Evolutionary conservation across 1,140 invertebrate species (phyloP), one percentile per base, ranked within the genome.

Genomic region (Mesaphorura yosii): DNA sequence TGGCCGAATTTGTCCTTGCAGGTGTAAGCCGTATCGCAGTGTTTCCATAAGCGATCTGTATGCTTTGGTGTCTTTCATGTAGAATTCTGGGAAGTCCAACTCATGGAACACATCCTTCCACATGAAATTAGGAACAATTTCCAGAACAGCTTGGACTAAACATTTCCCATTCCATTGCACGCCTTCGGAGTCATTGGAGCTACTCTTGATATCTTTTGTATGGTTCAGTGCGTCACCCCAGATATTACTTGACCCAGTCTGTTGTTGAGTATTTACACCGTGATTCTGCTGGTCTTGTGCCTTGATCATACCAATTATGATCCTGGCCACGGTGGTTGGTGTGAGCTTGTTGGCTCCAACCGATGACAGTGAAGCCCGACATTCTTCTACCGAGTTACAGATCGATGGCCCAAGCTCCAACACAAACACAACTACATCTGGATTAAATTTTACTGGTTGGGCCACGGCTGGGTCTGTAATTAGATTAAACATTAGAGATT

Each of bases 71-170:
- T 92, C 88, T 64, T 86, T 83, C 1, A 97, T 76, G 14, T 87
- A 66, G 65, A 97, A 96, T 53, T 88, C 86, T 10, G 81, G 75
- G 69, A 95, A 86, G 68, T 98, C 93, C 27, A 95, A 69, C 67
- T 94, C 86, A 49, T 80, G 68, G 41, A 94, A 81, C 0, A 97
- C 88, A 64, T 95, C 92, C 64, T 83, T 88, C 90, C 92, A 96
- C 63, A 83, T 82, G 28, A 96, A 68, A 63, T 81, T 83, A 7
- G 85, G 82, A 62, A 86, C 83, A 58, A 90, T 72, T 68, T 95
- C 91, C 69, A 92, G 89, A 7, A 94, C 67, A 31, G 86, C 80
- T 66, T 91, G 83, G 7, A 94, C 81, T 69, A 95, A 94, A 44
- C 90, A 76, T 66, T 96, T 91, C 12, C 90, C 78, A 72, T 93